Conservation (phyloP, 2,888 invertebrate species). For the Heteromurus nitidus region DNA sequence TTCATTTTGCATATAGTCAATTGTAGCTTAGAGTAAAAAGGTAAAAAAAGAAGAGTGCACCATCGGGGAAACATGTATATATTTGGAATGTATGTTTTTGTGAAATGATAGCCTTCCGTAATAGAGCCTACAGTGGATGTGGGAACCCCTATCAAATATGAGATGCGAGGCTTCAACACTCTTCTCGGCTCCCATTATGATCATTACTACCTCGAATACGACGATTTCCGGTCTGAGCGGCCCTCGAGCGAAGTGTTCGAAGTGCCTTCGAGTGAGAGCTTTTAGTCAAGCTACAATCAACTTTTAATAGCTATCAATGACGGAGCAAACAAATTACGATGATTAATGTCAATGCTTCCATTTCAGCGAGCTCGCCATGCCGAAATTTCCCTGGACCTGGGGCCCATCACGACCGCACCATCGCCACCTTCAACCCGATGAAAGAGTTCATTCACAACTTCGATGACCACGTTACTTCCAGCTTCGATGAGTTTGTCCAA, state of each 20-base stretch:
- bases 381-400: conserved; percentile 92
- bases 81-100: too few species aligned
- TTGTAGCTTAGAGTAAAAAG: too few species aligned
- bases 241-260: conserved; percentile 84
- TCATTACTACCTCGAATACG: conserved; percentile 92
- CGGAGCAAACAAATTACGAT: too few species aligned
- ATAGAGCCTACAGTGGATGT: conserved; percentile 68
- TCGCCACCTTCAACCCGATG: conserved; percentile 94
- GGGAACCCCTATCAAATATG: conserved; percentile 85
- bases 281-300: not conserved
- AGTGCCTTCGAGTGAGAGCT: conserved; percentile 79
- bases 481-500: conserved; percentile 85
- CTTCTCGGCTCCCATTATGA: conserved; percentile 89
- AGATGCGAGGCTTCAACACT: conserved; percentile 95
- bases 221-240: conserved; percentile 79
- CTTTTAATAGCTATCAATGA: too few species aligned
- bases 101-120: conserved; percentile 70
- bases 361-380: conserved; percentile 81
- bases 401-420: conserved; percentile 78
- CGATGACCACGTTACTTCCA: conserved; percentile 83
- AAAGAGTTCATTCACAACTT: conserved; percentile 87
- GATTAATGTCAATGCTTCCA: too few species aligned
- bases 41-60: too few species aligned
- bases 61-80: too few species aligned
- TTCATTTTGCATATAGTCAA: not conserved